Conservation (phyloP, 1,140 invertebrate genomes). For the Caerostris extrusa region DNA sequence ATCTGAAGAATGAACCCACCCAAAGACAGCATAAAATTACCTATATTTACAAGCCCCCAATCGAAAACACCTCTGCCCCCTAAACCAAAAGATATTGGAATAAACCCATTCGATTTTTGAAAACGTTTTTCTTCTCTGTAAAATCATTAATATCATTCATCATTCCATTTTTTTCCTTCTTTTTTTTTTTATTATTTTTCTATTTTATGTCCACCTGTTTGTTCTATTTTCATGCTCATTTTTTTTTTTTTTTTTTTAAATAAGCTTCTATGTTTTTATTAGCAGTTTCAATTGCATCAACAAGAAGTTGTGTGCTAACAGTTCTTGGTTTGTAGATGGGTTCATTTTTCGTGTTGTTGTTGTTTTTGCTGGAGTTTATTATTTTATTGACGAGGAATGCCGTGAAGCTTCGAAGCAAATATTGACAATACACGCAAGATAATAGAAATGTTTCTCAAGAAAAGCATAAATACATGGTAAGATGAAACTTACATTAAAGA, state of each 20-base stretch:
- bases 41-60: constrained; percentile 15
- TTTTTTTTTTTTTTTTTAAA: constrained; percentile 8
- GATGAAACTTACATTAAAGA: too few relatives aligned
- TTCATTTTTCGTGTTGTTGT: constrained; percentile 2
- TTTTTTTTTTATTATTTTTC: neutral
- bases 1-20: constrained; percentile 65
- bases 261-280: neutral
- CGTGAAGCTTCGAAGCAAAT: neutral
- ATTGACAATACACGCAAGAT: neutral
- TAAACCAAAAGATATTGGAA: constrained; percentile 34
- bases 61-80: constrained; percentile 40
- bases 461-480: too few relatives aligned
- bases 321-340: constrained; percentile 41
- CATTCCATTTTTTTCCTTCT: neutral
- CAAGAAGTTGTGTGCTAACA: constrained; percentile 65
- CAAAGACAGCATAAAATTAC: constrained; percentile 62
- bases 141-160: constrained; percentile 30
- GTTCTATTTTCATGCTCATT: neutral
- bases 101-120: constrained; percentile 28
- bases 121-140: constrained; percentile 60
- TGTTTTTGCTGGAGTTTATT: neutral
- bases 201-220: neutral
- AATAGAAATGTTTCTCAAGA: too few relatives aligned
- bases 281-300: neutral
- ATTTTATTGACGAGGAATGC: neutral